Percentiles rank a stretch among this genome's conserved stretches.
Evolutionary conservation across 2,888 invertebrate genomes (phyloP).

Genomic region (Tubulanus polymorphus): DNA sequence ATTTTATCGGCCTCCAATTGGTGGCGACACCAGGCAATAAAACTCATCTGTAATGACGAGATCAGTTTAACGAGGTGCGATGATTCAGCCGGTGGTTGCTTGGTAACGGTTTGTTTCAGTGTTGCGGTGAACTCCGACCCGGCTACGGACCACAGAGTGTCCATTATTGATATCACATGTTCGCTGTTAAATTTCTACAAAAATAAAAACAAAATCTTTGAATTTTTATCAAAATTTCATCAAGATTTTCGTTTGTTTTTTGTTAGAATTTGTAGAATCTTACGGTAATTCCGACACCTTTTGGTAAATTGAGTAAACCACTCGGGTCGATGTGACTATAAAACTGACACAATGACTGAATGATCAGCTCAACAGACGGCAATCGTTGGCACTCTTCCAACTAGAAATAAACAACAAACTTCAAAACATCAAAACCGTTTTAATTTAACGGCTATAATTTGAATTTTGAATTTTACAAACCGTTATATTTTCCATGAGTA

Average conservation of each 20-base stretch:
- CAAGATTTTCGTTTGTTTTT: too few relatives aligned
- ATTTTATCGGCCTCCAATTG: constrained; percentile 27
- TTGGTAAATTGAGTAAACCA: constrained; percentile 45
- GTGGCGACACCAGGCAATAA: constrained; percentile 44
- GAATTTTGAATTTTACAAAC: constrained; percentile 23
- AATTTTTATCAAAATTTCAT: too few relatives aligned
- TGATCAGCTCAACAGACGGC: constrained; percentile 45
- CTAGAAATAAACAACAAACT: too few relatives aligned
- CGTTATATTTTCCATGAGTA: constrained; percentile 44
- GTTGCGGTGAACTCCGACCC: constrained; percentile 36
- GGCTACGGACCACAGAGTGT: constrained; percentile 45
- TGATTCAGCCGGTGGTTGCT: constrained; percentile 29
- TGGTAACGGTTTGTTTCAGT: constrained; percentile 24
- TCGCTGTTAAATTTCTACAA: constrained; percentile 34
- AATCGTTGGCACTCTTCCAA: too few relatives aligned
- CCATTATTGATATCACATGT: constrained; percentile 44
- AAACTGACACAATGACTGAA: constrained; percentile 52
- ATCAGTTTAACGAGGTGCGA: constrained; percentile 44
- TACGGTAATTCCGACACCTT: too few relatives aligned
- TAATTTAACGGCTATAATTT: too few relatives aligned
- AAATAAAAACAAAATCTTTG: constrained; percentile 9
- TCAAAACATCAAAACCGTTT: too few relatives aligned
- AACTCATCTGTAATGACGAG: constrained; percentile 45
- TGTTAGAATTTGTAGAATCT: too few relatives aligned
- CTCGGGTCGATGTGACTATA: constrained; percentile 49